Conservation (phyloP, 2,797 vertebrate species). For the Cichlasoma orientale region DNA sequence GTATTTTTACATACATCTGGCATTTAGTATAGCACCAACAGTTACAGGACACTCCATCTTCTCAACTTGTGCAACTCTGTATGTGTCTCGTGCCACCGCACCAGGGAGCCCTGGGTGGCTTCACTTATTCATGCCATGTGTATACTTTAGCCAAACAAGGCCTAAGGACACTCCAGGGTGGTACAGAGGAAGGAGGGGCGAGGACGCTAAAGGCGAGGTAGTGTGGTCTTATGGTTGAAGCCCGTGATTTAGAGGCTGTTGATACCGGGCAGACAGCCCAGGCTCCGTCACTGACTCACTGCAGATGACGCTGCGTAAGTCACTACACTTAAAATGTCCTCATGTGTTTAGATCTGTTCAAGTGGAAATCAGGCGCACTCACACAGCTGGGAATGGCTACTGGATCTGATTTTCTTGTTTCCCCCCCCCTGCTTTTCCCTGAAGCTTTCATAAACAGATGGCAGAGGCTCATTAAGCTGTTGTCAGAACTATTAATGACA, state of each 20-base stretch:
- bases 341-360: slow-evolving; percentile 81
- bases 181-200: slow-evolving; percentile 69
- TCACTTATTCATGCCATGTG: slow-evolving; percentile 77
- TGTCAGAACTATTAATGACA: slow-evolving; percentile 83
- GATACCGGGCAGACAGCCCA: slow-evolving; percentile 80
- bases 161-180: slow-evolving; percentile 80
- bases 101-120: slow-evolving; percentile 77
- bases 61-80: slow-evolving; percentile 59
- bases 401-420: slow-evolving; percentile 74
- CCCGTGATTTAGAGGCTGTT: slow-evolving; percentile 84
- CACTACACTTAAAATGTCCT: slow-evolving; percentile 83
- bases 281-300: slow-evolving; percentile 80
- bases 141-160: slow-evolving; percentile 77
- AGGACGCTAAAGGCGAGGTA: slow-evolving; percentile 68
- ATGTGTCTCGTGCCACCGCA: slow-evolving; percentile 70
- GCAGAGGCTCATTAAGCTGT: slow-evolving; percentile 80
- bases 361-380: slow-evolving; percentile 78
- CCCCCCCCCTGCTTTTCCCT: slow-evolving; percentile 50
- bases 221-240: slow-evolving; percentile 81
- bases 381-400: slow-evolving; percentile 80
- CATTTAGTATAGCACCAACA: slow-evolving; percentile 65
- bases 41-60: slow-evolving; percentile 58
- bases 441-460: slow-evolving; percentile 82
- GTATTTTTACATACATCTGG: slow-evolving; percentile 56
- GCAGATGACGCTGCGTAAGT: slow-evolving; percentile 80